Evolutionary conservation across 2,113 vertebrate genomes (phyloP), one percentile per base, ranked within the genome.

Genomic region (Globicephala melas): DNA sequence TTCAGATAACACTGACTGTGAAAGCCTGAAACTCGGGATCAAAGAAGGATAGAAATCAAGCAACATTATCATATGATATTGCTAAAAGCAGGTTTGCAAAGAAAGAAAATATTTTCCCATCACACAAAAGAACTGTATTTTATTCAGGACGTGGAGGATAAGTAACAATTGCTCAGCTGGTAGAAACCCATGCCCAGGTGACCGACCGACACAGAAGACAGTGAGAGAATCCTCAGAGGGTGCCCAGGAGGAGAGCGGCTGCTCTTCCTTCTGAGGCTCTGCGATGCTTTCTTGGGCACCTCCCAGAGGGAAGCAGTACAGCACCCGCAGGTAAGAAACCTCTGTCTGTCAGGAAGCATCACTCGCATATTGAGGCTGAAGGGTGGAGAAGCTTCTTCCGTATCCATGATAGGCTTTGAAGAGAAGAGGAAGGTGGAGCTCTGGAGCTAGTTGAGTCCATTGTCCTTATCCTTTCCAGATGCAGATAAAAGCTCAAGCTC

Each of bases 391-490:
- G 25, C 21, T 60, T 36, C 60, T 63, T 71, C 60, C 41, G 21
- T 2, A 2, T 11, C 36, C 18, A 5, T 6, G 23, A 44, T 0
- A 3, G 26, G 10, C 65, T 89, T 67, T 31, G 47, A 81, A 87
- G 36, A 50, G 31, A 63, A 85, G 38, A 12, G 0, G 33, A 20
- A 55, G 26, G 14, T 11, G 38, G 8, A 41, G 23, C 65, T 20
- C 3, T 8, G 55, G 65, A 67, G 38, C 0, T 0, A 4, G 70
- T 1, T 12, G 25, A 67, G 21, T 3, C 63, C 0, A 9, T n/a
- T n/a, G 20, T 36, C 5, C 20, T 84, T 8, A 1, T 90, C 18
- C 11, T 84, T 84, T 47, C 68, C 55, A 21, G 23, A 0, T 53
- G 50, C 26, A n/a, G 53, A 41, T 11, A 84, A 31, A 3, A 9